phyloP scores from a whole-genome alignment of 1,140 invertebrate genomes.

The Drosophila sturtevanti region DNA sequence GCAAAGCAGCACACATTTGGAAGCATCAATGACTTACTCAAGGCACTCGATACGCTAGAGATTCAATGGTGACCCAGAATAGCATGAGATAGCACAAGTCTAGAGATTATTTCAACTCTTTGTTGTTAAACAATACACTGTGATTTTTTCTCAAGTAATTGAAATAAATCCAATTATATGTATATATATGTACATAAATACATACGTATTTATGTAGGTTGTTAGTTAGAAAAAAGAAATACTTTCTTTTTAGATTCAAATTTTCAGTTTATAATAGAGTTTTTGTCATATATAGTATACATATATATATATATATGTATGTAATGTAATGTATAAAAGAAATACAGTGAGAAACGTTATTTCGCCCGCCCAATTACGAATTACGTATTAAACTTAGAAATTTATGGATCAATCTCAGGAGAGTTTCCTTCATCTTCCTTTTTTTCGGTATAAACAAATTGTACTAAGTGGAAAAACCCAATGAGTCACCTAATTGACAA shows the following conservation, averaged over 20 bases:
- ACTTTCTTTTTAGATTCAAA: not conserved
- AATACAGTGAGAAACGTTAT: not conserved
- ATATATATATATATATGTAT: not conserved
- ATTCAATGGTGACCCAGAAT: constrained; percentile 56
- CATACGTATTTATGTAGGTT: no score
- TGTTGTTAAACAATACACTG: not conserved
- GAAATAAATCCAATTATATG: no score
- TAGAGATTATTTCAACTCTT: constrained; percentile 1
- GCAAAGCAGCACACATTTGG: constrained; percentile 34
- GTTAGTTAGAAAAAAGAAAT: no score
- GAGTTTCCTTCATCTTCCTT: not conserved
- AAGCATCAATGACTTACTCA: constrained; percentile 46
- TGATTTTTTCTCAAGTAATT: no score
- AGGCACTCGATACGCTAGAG: constrained; percentile 40
- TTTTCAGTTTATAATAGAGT: not conserved
- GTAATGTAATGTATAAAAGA: constrained; percentile 2
- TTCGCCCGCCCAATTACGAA: not conserved
- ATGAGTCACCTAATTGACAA: constrained; percentile 50
- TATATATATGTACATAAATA: no score
- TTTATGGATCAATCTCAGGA: not conserved
- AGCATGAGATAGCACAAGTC: not conserved
- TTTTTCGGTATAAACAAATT: constrained; percentile 14
- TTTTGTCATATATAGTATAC: not conserved
- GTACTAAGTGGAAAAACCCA: constrained; percentile 29
- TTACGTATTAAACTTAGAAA: not conserved